Evolutionary conservation across 1,140 invertebrate genomes (phyloP), one percentile per base, ranked within the genome.

Genomic region (Leucophenga varia): DNA sequence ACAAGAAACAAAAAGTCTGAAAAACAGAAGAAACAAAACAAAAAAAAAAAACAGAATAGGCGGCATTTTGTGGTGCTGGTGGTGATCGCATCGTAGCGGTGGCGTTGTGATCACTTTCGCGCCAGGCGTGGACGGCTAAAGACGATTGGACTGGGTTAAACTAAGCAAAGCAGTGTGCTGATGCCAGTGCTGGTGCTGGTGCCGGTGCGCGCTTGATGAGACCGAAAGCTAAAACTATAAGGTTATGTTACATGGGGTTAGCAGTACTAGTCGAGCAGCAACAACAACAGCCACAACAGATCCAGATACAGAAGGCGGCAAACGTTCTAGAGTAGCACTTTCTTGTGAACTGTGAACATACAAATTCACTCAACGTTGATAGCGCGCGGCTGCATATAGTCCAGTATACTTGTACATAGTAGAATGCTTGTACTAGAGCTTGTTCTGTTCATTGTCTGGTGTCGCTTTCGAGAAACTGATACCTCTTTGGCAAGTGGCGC

Each of bases 341-440:
- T 64, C 59, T 64, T 57, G 58, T 61, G 59, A 70, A 72, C 68
- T 68, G 68, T 72, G 64, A 72, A 72, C 69, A 72, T 72, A 72
- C 69, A 72, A 72, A 72, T 72, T 72, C 69, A 72, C 69, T 72
- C 69, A 72, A 54, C 54, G 52, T 55, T 64, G 64, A 69, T 67
- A 67, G 65, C 52, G n/a, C 12, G 3, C 43, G 48, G n/a, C n/a
- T n/a, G n/a, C n/a, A n/a, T n/a, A n/a, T n/a, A n/a, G n/a, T n/a
- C n/a, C n/a, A n/a, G n/a, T n/a, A 41, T 20, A 48, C 36, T 8
- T 10, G 18, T 10, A 28, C 16, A 44, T 44, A 12, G 2, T 35
- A 30, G 13, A 13, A 3, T 19, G 17, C 10, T 31, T 35, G 31
- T 5, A 47, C 12, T 30, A n/a, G 16, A n/a, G 7, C 20, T 8